These are phyloP conservation scores for Herminia tarsipennalis DNA, from an alignment of 2,888 invertebrate genomes.

Conservation along the genomic window DNA sequence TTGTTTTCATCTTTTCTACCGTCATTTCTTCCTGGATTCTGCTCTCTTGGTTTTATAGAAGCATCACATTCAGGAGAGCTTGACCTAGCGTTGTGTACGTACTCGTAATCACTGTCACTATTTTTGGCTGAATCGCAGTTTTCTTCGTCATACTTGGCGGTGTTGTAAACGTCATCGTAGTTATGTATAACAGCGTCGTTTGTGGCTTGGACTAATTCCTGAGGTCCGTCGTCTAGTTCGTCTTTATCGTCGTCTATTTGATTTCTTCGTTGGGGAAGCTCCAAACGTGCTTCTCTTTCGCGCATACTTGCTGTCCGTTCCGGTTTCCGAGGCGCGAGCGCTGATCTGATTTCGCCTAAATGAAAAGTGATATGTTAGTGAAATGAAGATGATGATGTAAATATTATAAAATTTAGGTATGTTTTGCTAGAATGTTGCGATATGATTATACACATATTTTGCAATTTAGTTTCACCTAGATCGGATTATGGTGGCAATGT, in stretches of 20 bases:
- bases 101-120: conserved; percentile 88
- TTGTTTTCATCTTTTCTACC: conserved; percentile 59
- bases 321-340: conserved; percentile 93
- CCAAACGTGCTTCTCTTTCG: conserved; percentile 89
- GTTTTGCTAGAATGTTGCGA: conserved; percentile 2
- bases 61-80: conserved; percentile 89
- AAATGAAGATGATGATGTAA: conserved; percentile 22
- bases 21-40: conserved; percentile 57
- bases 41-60: conserved; percentile 77
- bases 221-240: conserved; percentile 73
- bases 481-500: too few relatives aligned
- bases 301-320: conserved; percentile 95
- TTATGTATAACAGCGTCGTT: conserved; percentile 78
- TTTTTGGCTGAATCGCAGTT: conserved; percentile 78
- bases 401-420: conserved; percentile 16
- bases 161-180: conserved; percentile 81
- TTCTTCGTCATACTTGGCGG: conserved; percentile 77
- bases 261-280: conserved; percentile 82
- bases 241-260: conserved; percentile 85
- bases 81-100: conserved; percentile 87
- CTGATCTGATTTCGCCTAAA: conserved; percentile 92
- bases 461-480: too few relatives aligned
- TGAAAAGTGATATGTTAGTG: conserved; percentile 38
- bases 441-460: too few relatives aligned
- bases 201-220: conserved; percentile 77